These are phyloP conservation scores for Drosophila nigrodunni DNA, from an alignment of 1,140 invertebrate species.

Conservation along the genomic window DNA sequence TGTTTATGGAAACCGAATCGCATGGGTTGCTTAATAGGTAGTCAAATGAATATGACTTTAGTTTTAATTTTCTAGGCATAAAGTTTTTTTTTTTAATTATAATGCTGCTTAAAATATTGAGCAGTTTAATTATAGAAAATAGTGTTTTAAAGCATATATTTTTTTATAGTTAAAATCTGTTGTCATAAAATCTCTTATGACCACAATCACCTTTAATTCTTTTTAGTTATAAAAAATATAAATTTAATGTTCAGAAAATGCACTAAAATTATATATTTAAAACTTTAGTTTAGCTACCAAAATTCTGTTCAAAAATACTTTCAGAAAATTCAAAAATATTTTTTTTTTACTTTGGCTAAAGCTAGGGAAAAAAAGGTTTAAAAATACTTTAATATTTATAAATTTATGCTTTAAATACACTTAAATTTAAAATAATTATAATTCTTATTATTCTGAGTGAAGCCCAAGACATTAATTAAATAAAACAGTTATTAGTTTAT, in stretches of 20 bases:
- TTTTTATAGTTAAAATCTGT: not conserved
- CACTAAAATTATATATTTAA: not conserved
- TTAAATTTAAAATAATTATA: not conserved
- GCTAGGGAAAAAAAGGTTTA: too few species aligned
- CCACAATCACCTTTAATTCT: too few species aligned
- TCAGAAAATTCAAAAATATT: not conserved
- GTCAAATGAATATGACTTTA: too few species aligned
- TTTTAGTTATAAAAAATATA: not conserved
- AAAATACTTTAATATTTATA: not conserved
- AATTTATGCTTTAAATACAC: not conserved
- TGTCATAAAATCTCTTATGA: too few species aligned
- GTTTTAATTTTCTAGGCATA: too few species aligned
- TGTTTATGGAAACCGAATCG: not conserved
- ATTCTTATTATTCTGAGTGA: not conserved
- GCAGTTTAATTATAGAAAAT: not conserved
- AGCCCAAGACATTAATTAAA: not conserved
- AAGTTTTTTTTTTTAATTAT: too few species aligned
- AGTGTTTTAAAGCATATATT: too few species aligned
- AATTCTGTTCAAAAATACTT: not conserved
- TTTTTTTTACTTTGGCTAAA: too few species aligned
- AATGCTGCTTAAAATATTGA: too few species aligned
- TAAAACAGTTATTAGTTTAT: slow-evolving; percentile 14
- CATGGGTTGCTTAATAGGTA: not conserved
- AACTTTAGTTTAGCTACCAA: not conserved
- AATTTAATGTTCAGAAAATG: not conserved